These are phyloP conservation scores for Herminia tarsipennalis DNA, from an alignment of 2,888 invertebrate genomes.

Conservation along the genomic window DNA sequence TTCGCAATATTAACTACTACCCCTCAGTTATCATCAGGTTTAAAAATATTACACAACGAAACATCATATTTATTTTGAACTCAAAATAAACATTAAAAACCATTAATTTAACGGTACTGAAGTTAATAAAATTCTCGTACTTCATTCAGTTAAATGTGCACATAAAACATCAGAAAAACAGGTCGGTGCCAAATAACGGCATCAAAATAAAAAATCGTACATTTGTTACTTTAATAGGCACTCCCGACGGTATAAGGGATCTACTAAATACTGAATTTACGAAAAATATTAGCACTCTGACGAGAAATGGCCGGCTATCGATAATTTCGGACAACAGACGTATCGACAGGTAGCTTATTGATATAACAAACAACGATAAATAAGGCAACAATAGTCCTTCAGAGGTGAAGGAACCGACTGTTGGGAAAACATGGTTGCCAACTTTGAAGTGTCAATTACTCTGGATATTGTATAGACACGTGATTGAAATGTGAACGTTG, in stretches of 20 bases:
- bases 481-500: neutral
- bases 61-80: constrained; percentile 36
- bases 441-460: constrained; percentile 7
- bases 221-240: constrained; percentile 52
- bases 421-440: constrained; percentile 7
- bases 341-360: constrained; percentile 18
- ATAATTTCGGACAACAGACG: constrained; percentile 42
- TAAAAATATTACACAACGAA: neutral
- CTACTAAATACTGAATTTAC: constrained; percentile 43
- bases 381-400: constrained; percentile 10
- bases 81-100: constrained; percentile 39
- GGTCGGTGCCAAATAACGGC: constrained; percentile 46
- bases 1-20: neutral
- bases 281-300: constrained; percentile 45
- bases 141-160: constrained; percentile 46
- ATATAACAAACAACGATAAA: constrained; percentile 27
- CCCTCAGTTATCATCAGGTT: neutral
- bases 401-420: constrained; percentile 20
- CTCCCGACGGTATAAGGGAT: constrained; percentile 24
- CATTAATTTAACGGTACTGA: constrained; percentile 38
- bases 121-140: constrained; percentile 47
- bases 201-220: constrained; percentile 51
- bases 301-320: constrained; percentile 45
- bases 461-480: neutral
- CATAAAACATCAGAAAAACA: constrained; percentile 51